phyloP scores from a whole-genome alignment of 2,113 vertebrate genomes.

The Aepyceros melampus region DNA sequence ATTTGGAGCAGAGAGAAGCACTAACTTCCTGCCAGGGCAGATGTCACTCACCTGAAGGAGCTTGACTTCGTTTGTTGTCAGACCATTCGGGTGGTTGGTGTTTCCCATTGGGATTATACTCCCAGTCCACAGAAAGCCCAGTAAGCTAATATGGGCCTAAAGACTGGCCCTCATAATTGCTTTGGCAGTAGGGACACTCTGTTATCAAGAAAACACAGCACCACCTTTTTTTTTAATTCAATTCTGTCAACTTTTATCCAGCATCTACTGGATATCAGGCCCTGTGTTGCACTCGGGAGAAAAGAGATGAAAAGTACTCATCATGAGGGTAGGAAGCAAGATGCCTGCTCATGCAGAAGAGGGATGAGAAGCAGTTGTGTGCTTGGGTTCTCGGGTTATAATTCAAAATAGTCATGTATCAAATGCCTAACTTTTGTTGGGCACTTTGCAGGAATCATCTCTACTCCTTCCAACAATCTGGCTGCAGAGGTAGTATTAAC shows the following conservation, averaged over 20 bases:
- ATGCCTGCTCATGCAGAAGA: background rate
- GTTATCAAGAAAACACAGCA: background rate
- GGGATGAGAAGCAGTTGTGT: background rate
- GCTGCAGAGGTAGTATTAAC: background rate
- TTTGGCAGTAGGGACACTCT: background rate
- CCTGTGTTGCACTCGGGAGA: background rate
- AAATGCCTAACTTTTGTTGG: background rate
- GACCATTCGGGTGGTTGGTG: background rate
- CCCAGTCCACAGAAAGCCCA: background rate
- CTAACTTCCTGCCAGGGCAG: background rate
- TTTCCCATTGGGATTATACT: background rate
- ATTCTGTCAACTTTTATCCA: conserved; percentile 6
- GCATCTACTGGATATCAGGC: background rate
- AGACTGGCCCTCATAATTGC: background rate
- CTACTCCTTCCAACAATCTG: background rate
- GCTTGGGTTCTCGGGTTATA: background rate
- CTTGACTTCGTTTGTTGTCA: background rate
- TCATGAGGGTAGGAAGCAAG: background rate
- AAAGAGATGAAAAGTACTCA: background rate
- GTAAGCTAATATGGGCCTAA: background rate
- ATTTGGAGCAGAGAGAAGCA: background rate
- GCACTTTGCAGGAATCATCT: background rate
- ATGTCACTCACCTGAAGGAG: background rate
- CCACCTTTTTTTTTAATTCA: background rate
- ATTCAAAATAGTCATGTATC: background rate